phyloP scores from a whole-genome alignment of 2,797 vertebrate genomes.

The Sebastiscus tertius region DNA sequence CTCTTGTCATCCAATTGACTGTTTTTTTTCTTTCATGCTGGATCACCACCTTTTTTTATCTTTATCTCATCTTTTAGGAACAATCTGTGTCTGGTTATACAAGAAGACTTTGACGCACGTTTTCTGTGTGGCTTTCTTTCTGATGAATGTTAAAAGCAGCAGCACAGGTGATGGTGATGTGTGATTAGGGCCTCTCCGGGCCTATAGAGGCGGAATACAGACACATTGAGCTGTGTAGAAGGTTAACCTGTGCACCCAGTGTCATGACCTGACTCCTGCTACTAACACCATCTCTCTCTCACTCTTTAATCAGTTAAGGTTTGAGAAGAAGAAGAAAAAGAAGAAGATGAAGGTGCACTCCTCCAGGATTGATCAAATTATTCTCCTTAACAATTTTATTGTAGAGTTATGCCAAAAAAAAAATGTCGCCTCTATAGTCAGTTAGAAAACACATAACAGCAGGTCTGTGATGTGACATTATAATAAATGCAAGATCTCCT shows the following conservation, averaged over 20 bases:
- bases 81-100: neutral
- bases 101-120: neutral
- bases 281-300: neutral
- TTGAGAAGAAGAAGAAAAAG: neutral
- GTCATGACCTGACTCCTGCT: conserved; percentile 30
- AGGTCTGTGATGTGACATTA: neutral
- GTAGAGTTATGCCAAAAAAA: no score
- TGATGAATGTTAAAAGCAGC: neutral
- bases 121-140: neutral
- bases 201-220: neutral
- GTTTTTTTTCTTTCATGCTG: neutral
- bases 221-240: conserved; percentile 5
- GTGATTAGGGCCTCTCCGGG: conserved; percentile 7
- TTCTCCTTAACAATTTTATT: neutral
- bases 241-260: conserved; percentile 36
- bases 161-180: neutral
- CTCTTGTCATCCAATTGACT: neutral
- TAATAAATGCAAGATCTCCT: neutral
- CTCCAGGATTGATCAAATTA: no score
- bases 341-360: neutral
- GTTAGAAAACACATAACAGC: neutral
- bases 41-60: neutral
- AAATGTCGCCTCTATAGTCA: neutral
- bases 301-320: neutral
- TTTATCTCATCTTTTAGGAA: neutral